A percentile compares a stretch with the other conserved stretches of the same genome.
Conservation (phyloP, 2,888 invertebrate genomes). For the Actias luna region DNA sequence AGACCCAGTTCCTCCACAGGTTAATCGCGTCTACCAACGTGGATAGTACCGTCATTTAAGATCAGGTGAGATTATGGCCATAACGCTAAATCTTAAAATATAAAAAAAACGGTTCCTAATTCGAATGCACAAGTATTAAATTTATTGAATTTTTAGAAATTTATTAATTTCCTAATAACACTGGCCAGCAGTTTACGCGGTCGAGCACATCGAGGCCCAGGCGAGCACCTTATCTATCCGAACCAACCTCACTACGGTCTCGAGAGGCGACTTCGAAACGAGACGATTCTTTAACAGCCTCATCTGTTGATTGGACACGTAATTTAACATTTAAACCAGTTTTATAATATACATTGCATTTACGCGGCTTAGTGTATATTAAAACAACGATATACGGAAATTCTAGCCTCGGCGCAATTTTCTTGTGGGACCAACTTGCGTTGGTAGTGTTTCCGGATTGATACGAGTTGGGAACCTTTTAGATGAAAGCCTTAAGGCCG, state of each 20-base stretch:
- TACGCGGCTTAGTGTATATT: neutral
- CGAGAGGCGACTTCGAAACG: conserved; percentile 22
- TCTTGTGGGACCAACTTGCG: no score
- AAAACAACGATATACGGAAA: no score
- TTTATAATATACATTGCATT: neutral
- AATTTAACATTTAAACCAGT: neutral
- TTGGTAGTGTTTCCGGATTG: no score
- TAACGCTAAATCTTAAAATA: no score
- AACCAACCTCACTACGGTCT: conserved; percentile 25
- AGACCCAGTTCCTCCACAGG: no score
- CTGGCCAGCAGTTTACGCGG: conserved; percentile 29
- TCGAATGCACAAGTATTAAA: neutral
- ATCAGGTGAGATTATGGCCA: no score
- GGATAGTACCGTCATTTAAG: no score
- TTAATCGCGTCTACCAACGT: no score
- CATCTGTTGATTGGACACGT: conserved; percentile 13
- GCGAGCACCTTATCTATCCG: conserved; percentile 43
- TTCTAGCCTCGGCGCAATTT: no score
- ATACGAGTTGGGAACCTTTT: no score
- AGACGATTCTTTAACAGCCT: conserved; percentile 10
- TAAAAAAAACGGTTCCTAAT: no score
- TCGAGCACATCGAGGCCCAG: conserved; percentile 20
- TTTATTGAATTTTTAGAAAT: neutral
- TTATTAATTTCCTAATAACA: neutral
- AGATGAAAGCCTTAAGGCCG: no score